Base-by-base conservation (phyloP, 2,113 vertebrate species). In the Lota lota region DNA sequence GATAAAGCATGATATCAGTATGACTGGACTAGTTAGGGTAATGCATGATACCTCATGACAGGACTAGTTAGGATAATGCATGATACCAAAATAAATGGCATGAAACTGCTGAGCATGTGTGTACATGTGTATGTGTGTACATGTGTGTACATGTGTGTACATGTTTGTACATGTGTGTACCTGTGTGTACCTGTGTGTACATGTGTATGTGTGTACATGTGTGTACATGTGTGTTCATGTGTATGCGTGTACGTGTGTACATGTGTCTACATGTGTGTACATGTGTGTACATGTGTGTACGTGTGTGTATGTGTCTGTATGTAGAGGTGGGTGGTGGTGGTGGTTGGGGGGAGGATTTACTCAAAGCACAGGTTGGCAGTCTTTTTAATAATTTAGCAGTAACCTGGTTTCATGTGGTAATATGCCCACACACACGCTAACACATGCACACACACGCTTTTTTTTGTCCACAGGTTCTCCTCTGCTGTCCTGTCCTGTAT, bases 301-400 rank as follows among this genome's bases (percentile, higher is more conserved):
- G 12, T 47, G 7, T 47, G 40, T 47, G 40, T 50, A 21, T 12
- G 2, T 65, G 47, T 53, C 19, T 66, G 19, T 22, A 20, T 66
- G 64, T 22, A 12, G 18, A 17, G 12, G 51, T 56, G 22, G 22
- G 64, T 28, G n/a, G 10, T 19, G 53, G 64, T 53, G 40, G 64
- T 28, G 56, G 8, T 17, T 58, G 22, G 59, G 15, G 12, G 22
- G 22, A 22, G 17, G 7, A 56, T 56, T 56, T 17, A 67, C 53
- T 73, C 64, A 69, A 77, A 76, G 73, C 64, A 79, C 73, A 75
- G 74, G 60, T 63, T 67, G 61, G 67, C 71, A 70, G 69, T 69
- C 75, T 78, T 66, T 82, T 89, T 64, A 82, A 88, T 89, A 81
- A 89, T 89, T 87, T 76, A 87, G 70, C 77, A 68, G 67, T 73